phyloP scores from a whole-genome alignment of 2,113 vertebrate species.

The Neolamprologus variostigma region DNA sequence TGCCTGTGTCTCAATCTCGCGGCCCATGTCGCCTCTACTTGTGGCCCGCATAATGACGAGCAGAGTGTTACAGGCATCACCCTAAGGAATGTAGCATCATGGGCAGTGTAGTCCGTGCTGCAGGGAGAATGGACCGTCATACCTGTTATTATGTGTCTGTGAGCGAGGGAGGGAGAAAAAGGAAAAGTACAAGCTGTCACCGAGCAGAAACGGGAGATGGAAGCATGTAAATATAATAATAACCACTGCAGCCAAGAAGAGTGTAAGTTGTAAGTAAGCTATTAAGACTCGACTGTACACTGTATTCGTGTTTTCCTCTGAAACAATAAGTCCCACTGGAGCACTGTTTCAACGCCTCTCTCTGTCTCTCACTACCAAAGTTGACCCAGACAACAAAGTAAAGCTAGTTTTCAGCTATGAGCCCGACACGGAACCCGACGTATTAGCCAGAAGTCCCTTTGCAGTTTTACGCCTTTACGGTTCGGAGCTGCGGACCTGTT shows the following conservation, averaged over 20 bases:
- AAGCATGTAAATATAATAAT: not conserved
- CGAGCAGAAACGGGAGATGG: accelerated
- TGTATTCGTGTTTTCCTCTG: accelerated
- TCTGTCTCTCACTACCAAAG: accelerated
- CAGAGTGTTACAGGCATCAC: no score
- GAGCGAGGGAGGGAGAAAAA: not conserved
- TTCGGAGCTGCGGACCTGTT: accelerated
- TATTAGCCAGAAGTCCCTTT: not conserved
- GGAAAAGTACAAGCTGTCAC: accelerated
- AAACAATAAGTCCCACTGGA: not conserved
- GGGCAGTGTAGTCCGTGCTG: no score
- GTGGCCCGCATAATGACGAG: no score
- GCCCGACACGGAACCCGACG: accelerated
- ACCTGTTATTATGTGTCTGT: not conserved
- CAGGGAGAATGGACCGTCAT: not conserved
- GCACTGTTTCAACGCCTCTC: no score
- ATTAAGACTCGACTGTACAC: not conserved
- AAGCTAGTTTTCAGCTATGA: accelerated
- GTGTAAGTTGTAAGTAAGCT: not conserved
- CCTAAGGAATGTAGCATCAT: no score
- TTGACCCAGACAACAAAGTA: not conserved
- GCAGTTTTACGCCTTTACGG: accelerated
- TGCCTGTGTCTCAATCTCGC: not conserved
- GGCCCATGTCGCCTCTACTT: no score
- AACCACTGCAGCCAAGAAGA: not conserved